phyloP scores from a whole-genome alignment of 2,888 invertebrate species.

The Odiellus spinosus region DNA sequence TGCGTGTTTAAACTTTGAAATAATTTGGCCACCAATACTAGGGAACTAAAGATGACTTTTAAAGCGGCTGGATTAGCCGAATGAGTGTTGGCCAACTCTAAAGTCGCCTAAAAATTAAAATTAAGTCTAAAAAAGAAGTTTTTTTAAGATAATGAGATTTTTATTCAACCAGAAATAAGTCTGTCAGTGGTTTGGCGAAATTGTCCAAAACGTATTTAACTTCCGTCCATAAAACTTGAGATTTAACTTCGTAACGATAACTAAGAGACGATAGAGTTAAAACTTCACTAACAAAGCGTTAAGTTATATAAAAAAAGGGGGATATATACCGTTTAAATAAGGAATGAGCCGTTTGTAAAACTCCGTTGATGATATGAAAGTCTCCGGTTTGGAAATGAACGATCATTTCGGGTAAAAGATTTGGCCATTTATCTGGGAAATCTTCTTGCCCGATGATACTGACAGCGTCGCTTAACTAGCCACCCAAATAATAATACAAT shows the following conservation, averaged over 20 bases:
- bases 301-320: background rate
- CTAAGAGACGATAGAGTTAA: constrained; percentile 21
- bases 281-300: too few relatives aligned
- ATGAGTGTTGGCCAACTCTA: constrained; percentile 61
- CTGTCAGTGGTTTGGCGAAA: constrained; percentile 84
- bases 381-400: constrained; percentile 73
- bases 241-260: constrained; percentile 89
- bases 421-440: constrained; percentile 93
- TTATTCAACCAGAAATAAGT: constrained; percentile 57
- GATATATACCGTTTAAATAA: constrained; percentile 57
- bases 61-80: constrained; percentile 62
- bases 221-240: constrained; percentile 85
- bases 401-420: constrained; percentile 81
- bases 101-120: constrained; percentile 47
- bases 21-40: constrained; percentile 77
- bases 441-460: constrained; percentile 91
- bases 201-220: constrained; percentile 89
- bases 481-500: background rate
- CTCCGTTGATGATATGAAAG: constrained; percentile 85
- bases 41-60: constrained; percentile 70
- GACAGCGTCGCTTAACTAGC: constrained; percentile 70
- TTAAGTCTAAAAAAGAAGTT: background rate
- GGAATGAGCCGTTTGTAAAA: constrained; percentile 86
- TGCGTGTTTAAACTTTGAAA: constrained; percentile 95
- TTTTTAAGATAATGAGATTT: background rate